Evolutionary conservation across 1,140 invertebrate species (phyloP), one percentile per base, ranked within the genome.

Genomic region (Polypedilum vanderplanki): DNA sequence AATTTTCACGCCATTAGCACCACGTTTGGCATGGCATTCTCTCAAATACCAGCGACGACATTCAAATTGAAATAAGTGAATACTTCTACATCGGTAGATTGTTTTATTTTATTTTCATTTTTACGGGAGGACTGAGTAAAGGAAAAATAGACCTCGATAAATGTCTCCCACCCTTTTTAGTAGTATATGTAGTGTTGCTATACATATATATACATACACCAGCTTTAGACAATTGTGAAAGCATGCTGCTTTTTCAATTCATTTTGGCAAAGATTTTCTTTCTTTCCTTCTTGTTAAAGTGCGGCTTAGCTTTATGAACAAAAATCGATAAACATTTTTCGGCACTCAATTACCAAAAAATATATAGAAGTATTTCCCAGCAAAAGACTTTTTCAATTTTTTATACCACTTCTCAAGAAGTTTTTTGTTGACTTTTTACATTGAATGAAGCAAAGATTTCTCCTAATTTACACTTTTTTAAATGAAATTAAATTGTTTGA

Each of bases 1-100:
- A 33, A 57, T 57, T 57, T 57, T 57, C 46, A 57, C 10, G 46
- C 46, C 46, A 57, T 57, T 57, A 57, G 46, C 46, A 57, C 46
- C 46, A 57, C 46, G 46, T 57, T 57, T 57, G 46, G 46, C 12
- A 57, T 57, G 46, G 46, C 46, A 57, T 57, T 57, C 46, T 57
- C 46, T 57, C 46, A 57, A 57, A 57, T 57, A 57, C 46, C 46
- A 57, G 46, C 3, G 46, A 57, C 46, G 46, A 57, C 7, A 57
- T 57, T 57, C 46, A 57, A 57, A 57, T 57, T 57, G 46, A 57
- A 57, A 57, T 57, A 57, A 57, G 46, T 57, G 46, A 57, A 57
- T 57, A 57, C 10, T 57, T 57, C 12, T 15, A 57, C 41, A 46
- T 46, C 8, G 24, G 24, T 33, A 46, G 12, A 57, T 57, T 12